phyloP scores from a whole-genome alignment of 2,888 invertebrate genomes.

The Lasioglossum marginatum region DNA sequence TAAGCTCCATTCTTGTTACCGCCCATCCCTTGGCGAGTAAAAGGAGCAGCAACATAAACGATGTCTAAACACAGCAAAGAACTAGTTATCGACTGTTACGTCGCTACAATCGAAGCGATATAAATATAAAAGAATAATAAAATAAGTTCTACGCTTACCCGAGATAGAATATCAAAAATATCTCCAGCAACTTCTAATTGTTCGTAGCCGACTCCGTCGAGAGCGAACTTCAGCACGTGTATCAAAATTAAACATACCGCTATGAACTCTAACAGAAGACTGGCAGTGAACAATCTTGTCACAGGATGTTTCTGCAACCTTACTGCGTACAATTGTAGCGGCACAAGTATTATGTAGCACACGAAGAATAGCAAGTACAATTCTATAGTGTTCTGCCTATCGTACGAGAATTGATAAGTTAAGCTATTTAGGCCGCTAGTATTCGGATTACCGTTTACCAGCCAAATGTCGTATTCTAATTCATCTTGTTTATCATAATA shows the following conservation, averaged over 20 bases:
- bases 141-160: slow-evolving; percentile 86
- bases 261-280: slow-evolving; percentile 93
- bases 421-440: slow-evolving; percentile 94
- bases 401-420: slow-evolving; percentile 98
- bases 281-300: slow-evolving; percentile 95
- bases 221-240: slow-evolving; percentile 95
- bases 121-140: background rate
- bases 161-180: slow-evolving; percentile 95
- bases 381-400: slow-evolving; percentile 96
- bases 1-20: slow-evolving; percentile 94
- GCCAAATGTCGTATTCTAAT: slow-evolving; percentile 95
- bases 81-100: background rate
- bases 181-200: slow-evolving; percentile 94
- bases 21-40: slow-evolving; percentile 99
- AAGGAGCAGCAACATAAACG: slow-evolving; percentile 96
- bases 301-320: slow-evolving; percentile 95
- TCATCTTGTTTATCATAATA: slow-evolving; percentile 88
- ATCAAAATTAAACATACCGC: slow-evolving; percentile 94
- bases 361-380: slow-evolving; percentile 95
- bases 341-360: slow-evolving; percentile 93
- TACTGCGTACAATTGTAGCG: slow-evolving; percentile 96
- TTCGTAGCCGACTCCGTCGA: slow-evolving; percentile 95
- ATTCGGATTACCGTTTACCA: slow-evolving; percentile 98
- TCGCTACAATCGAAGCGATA: background rate
- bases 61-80: slow-evolving; percentile 87